phyloP scores from a whole-genome alignment of 2,888 invertebrate species.

The Hypselothyrea guttata region DNA sequence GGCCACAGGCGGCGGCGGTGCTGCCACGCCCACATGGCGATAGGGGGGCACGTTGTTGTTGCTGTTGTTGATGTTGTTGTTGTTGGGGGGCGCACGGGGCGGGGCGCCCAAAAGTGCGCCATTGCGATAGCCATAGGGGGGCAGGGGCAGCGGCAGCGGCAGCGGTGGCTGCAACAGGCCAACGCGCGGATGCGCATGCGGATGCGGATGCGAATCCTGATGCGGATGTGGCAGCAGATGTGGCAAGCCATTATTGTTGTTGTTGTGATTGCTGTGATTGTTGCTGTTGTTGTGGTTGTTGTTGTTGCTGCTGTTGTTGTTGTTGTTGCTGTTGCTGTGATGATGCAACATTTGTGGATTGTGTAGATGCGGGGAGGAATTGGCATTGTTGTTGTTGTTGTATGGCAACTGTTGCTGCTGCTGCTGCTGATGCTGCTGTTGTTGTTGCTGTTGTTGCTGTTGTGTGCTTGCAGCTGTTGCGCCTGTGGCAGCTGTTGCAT shows the following conservation, averaged over 20 bases:
- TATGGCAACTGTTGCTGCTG: conserved; percentile 68
- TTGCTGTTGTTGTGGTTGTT: conserved; percentile 18
- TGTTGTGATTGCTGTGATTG: conserved; percentile 7
- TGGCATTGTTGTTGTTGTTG: conserved; percentile 43
- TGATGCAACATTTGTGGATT: conserved; percentile 64
- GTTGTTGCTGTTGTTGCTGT: conserved; percentile 59
- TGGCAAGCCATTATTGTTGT: conserved; percentile 41
- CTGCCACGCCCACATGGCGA: conserved; percentile 14
- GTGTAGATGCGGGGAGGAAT: conserved; percentile 59
- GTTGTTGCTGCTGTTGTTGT: conserved; percentile 26
- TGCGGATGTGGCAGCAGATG: conserved; percentile 56
- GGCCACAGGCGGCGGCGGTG: no score
- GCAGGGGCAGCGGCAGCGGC: conserved; percentile 35
- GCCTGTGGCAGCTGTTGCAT: conserved; percentile 51
- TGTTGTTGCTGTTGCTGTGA: conserved; percentile 26
- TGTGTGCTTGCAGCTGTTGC: conserved; percentile 58
- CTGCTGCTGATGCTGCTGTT: conserved; percentile 59
- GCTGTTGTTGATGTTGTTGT: no score
- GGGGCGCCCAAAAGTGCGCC: conserved; percentile 58
- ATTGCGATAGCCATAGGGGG: conserved; percentile 37
- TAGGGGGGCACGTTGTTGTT: no score
- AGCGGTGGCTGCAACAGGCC: conserved; percentile 62
- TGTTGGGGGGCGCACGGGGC: conserved; percentile 33
- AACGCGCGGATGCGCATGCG: conserved; percentile 59
- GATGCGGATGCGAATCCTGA: conserved; percentile 28